Evolutionary conservation across 2,888 invertebrate genomes (phyloP).

Genomic region (Lasioglossum malachurum): DNA sequence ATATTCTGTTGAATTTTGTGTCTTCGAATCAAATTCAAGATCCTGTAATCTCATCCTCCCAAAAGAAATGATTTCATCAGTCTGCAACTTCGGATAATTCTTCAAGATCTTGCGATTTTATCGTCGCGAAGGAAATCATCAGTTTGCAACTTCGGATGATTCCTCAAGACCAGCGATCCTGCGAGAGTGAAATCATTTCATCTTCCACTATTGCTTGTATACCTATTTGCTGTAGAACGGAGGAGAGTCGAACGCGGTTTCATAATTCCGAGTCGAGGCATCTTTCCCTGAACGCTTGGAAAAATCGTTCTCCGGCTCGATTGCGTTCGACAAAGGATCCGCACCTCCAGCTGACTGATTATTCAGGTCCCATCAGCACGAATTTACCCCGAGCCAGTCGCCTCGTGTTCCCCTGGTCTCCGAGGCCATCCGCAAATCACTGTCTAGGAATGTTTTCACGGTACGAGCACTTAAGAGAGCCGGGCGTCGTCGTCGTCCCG

Average conservation of each 20-base stretch:
- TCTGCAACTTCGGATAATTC: neutral
- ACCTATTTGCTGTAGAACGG: neutral
- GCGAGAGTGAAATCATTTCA: too few relatives aligned
- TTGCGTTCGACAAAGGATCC: slow-evolving; percentile 2
- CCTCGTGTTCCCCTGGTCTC: slow-evolving; percentile 7
- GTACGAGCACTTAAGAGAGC: slow-evolving; percentile 28
- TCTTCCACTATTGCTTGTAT: neutral
- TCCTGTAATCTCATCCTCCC: neutral
- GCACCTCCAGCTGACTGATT: neutral
- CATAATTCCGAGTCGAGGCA: neutral
- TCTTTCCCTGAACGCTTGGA: neutral
- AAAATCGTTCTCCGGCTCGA: slow-evolving; percentile 3
- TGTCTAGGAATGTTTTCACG: slow-evolving; percentile 22
- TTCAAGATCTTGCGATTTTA: neutral
- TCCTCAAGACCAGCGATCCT: neutral
- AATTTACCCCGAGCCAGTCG: slow-evolving; percentile 12
- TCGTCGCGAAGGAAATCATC: neutral
- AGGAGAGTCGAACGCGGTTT: too few relatives aligned
- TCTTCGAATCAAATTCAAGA: neutral
- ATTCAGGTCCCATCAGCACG: neutral
- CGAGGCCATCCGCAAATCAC: slow-evolving; percentile 13
- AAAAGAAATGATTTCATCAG: neutral
- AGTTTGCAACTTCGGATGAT: neutral
- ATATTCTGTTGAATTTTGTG: neutral
- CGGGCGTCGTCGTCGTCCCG: slow-evolving; percentile 17